Percentiles rank a stretch among this genome's conserved stretches.
These are phyloP conservation scores for Acleris laterana DNA, from an alignment of 2,888 invertebrate genomes.

Conservation along the genomic window DNA sequence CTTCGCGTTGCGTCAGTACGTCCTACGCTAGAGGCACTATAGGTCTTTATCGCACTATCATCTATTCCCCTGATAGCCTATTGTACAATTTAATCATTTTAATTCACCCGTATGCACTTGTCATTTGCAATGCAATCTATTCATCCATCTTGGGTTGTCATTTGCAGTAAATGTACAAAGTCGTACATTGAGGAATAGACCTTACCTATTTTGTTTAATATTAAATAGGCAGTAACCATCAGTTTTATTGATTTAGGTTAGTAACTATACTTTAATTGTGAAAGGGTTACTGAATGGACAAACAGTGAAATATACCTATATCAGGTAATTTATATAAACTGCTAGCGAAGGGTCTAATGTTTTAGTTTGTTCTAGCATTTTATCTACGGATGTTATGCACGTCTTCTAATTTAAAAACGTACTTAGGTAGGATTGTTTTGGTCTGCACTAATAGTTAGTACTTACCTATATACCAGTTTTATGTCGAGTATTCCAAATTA, in stretches of 20 bases:
- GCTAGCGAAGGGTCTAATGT: no score
- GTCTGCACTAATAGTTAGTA: neutral
- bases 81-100: constrained; percentile 10
- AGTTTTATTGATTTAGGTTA: neutral
- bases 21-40: constrained; percentile 70
- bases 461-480: neutral
- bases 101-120: constrained; percentile 2
- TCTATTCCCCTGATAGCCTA: constrained; percentile 33
- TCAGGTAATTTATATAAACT: no score
- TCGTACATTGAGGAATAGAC: constrained; percentile 12
- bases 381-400: no score
- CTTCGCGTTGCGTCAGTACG: constrained; percentile 40
- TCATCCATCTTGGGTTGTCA: neutral
- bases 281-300: no score
- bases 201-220: constrained; percentile 17
- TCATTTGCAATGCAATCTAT: constrained; percentile 1
- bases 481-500: neutral
- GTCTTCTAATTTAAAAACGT: no score
- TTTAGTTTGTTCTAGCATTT: no score
- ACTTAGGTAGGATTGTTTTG: neutral
- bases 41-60: constrained; percentile 67
- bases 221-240: constrained; percentile 14
- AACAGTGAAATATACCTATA: no score
- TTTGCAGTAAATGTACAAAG: neutral
- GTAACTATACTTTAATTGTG: constrained; percentile 1